Base-by-base conservation (phyloP, 1,140 invertebrate species). In the Phthorimaea operculella region DNA sequence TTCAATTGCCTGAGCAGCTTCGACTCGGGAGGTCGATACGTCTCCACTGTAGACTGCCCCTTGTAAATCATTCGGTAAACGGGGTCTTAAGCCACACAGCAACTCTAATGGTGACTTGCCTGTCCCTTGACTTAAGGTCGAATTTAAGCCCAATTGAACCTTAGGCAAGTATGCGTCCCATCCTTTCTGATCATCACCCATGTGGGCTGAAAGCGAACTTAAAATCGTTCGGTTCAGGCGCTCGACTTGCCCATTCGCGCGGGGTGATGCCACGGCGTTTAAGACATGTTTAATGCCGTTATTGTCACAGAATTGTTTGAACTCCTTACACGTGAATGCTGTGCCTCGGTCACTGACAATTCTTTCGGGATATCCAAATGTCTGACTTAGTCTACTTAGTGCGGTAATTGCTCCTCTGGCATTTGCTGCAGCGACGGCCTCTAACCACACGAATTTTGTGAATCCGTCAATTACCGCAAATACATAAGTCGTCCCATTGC, bases 211-310 rank as follows among this genome's bases (percentile, higher is more conserved):
- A 4, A 55, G n/a, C 5, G 54, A 33, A 9, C 14, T 14, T 39
- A 48, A 49, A 33, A 55, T 33, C 6, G 45, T 55, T 4, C 44
- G 44, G 17, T 55, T 55, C 2, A 49, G 7, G 5, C 54, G 17
- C 15, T 55, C 54, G 36, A 39, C 36, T n/a, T 39, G 36, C n/a
- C 36, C 36, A 39, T 39, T 39, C 10, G 36, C 36, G 4, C 69
- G 57, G 0, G 75, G 69, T 18, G 63, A 65, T 14, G 63, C 62
- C 1, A 79, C 64, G 1, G 71, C 74, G 55, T 70, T 79, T 16
- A 60, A 28, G 0, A 72, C 51, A 34, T 54, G 52, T 21, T 54
- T 54, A 2, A 54, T 54, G 6, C 1, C n/a, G 5, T 18, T 12
- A 4, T 18, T 34, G 6, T 17, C 16, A 17, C 52, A 54, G 17